Evolutionary conservation across 2,113 vertebrate species (phyloP).

Genomic region (Anser brachyrhynchus): DNA sequence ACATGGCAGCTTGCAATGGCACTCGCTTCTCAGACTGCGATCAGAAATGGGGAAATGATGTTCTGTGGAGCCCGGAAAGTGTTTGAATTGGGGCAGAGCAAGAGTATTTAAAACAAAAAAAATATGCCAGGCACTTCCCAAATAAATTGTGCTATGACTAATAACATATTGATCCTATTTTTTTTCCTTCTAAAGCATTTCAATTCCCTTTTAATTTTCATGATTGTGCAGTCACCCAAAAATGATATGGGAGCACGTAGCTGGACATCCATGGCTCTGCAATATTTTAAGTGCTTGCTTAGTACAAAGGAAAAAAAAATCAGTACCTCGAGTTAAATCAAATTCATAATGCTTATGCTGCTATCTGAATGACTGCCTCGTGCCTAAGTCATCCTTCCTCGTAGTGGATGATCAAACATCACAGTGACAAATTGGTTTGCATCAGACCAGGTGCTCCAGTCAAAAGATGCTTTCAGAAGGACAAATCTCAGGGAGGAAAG

Average conservation of each 20-base stretch:
- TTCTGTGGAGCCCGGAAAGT: neutral
- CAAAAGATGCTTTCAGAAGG: conserved; percentile 25
- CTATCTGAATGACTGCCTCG: neutral
- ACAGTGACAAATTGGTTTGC: conserved; percentile 34
- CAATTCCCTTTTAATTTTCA: neutral
- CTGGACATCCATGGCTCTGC: neutral
- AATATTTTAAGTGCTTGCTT: neutral
- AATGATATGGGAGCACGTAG: neutral
- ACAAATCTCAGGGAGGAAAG: conserved; percentile 3
- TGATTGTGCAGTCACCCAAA: neutral
- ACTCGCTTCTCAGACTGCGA: neutral
- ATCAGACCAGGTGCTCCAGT: conserved; percentile 39
- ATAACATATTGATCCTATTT: neutral
- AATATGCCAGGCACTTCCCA: neutral
- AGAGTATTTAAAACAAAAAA: neutral
- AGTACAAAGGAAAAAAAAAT: neutral
- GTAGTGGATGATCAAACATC: neutral
- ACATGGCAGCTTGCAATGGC: conserved; percentile 44
- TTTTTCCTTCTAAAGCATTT: neutral
- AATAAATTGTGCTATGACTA: conserved; percentile 1
- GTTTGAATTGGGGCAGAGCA: neutral
- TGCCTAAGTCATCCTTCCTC: neutral
- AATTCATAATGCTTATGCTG: neutral
- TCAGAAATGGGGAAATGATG: neutral
- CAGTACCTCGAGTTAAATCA: neutral